Conservation (phyloP, 2,797 vertebrate genomes). For the Tinamus major region DNA sequence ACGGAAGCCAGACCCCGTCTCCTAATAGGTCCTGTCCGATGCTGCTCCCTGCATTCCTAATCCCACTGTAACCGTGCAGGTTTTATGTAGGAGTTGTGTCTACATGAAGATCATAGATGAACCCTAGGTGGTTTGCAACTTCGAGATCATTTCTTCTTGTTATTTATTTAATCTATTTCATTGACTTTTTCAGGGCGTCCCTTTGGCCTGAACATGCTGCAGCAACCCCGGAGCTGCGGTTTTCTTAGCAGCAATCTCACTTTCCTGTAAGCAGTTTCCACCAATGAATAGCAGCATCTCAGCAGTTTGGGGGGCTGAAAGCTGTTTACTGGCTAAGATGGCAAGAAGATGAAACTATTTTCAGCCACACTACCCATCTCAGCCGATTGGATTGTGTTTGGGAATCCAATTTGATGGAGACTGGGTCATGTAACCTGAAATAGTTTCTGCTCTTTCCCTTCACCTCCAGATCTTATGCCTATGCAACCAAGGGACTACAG, state of each 20-base stretch:
- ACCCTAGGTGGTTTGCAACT: neutral
- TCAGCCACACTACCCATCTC: conserved; percentile 38
- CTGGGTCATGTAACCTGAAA: conserved; percentile 44
- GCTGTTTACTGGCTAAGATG: conserved; percentile 65
- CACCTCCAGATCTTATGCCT: neutral
- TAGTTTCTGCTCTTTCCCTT: conserved; percentile 47
- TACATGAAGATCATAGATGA: neutral
- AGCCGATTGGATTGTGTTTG: conserved; percentile 60
- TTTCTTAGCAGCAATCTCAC: neutral
- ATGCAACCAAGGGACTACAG: accelerated
- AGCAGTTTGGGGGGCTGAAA: conserved; percentile 55
- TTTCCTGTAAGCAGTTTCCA: conserved; percentile 4
- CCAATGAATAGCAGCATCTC: conserved; percentile 4
- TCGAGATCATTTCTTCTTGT: neutral
- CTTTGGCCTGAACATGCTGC: neutral
- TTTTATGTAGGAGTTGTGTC: neutral
- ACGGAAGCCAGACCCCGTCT: neutral
- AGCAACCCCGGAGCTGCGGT: neutral
- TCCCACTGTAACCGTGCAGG: neutral
- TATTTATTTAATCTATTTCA: neutral
- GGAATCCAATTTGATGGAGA: conserved; percentile 70
- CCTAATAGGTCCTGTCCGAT: neutral
- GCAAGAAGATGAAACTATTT: conserved; percentile 67
- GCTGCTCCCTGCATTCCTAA: neutral
- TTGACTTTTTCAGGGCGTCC: neutral